Base-by-base conservation (phyloP, 2,888 invertebrate genomes). In the Drosophila eohydei region DNA sequence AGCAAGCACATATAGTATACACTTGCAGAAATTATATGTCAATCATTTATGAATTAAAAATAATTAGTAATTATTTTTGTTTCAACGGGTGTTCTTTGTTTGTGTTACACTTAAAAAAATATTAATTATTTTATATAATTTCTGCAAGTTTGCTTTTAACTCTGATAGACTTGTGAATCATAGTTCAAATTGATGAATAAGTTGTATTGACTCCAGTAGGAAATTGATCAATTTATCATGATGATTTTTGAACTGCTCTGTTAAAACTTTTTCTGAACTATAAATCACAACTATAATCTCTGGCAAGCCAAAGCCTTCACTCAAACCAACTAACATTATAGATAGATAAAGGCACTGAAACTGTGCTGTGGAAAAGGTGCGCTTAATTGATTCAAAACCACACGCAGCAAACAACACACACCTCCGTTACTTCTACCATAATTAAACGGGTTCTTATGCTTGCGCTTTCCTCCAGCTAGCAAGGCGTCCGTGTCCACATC, bases 371-470 rank as follows among this genome's bases (percentile, higher is more conserved):
- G 78, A 91, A 90, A 91, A 59, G 46, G 92, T 91, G 92, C 91
- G 90, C 64, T 77, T 83, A 87, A 89, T 83, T 91, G 88, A 84
- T 85, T 84, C 78, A 89, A 91, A 91, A 91, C 83, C 85, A 90
- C 90, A 91, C 91, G 83, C 91, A 91, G 89, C 86, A 87, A 87
- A 87, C 86, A 92, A 92, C 91, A 91, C 91, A 91, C 91, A 91
- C 91, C 91, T 91, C 91, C 91, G 85, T 89, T 91, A 92, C 91
- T 92, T 93, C 92, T 93, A 93, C 93, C 93, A 92, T 93, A 92
- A 91, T 92, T 93, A 77, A 88, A 82, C 79, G 91, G 91, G 71
- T 85, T 78, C 81, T 91, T 92, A 71, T 90, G 87, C 80, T 92
- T 92, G 78, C 84, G 89, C 67, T 90, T 92, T 67, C 81, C 81